Evolutionary conservation across 1,140 invertebrate genomes (phyloP), one percentile per base, ranked within the genome.

Genomic region (Ceratina australensis): DNA sequence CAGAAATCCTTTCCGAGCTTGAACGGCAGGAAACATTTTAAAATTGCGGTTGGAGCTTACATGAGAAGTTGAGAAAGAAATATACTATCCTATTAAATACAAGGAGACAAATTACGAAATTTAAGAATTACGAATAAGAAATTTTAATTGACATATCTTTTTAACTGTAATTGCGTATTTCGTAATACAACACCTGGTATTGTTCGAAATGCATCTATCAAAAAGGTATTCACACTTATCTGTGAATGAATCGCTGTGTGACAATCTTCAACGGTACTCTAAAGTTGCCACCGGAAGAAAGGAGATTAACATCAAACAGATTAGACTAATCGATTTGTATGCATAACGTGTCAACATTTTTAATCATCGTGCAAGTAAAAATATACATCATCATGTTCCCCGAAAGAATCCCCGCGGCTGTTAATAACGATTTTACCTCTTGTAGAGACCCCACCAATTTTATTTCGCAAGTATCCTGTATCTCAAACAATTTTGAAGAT

Each of bases 401-500:
- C 5, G 15, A 10, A 0, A 33, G 52, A 16, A n/a, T 68, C 28
- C 33, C 56, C 52, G 10, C 56, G 28, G 66, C 28, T 12, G 12
- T 28, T 18, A 22, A 33, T 42, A 42, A 13, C 22, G 13, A 22
- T 18, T 10, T 42, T 16, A 8, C 18, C 26, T 56, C 57, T 26
- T 12, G 10, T 18, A 18, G 28, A 16, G 20, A 24, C 26, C 13
- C 1, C 13, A 50, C 4, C 50, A 22, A 28, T 15, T 28, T 15
- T 13, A 15, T 12, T 54, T 72, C 16, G 16, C 18, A 18, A 42
- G 15, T 7, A 49, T 8, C 15, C 7, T 64, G 8, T 52, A 60
- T 61, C 5, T 50, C 4, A 69, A 69, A 33, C 28, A 52, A 52
- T 24, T n/a, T 50, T 50, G 16, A 57, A 20, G 75, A 83, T 82